Evolutionary conservation across 37 sponge, comb jelly and placozoan species (phyloP), one percentile per base, ranked within the genome.

Genomic region (Mnemiopsis leidyi): DNA sequence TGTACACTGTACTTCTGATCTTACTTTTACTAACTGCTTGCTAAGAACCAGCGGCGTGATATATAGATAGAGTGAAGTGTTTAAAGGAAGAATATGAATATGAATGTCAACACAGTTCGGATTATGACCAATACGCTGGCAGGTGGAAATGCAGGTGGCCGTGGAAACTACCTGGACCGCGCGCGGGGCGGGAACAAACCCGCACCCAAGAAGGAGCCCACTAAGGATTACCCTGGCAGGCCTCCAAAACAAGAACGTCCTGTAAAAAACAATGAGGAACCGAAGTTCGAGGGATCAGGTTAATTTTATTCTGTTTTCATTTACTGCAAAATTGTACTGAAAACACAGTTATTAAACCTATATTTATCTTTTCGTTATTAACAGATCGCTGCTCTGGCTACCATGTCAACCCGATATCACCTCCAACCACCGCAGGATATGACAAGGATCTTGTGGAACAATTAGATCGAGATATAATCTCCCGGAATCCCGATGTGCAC

Each of bases 381-480:
- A n/a, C n/a, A n/a, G n/a, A n/a, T n/a, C n/a, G n/a, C n/a, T n/a
- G n/a, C n/a, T n/a, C n/a, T n/a, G n/a, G n/a, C n/a, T n/a, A n/a
- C n/a, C n/a, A n/a, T n/a, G n/a, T n/a, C 9, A 7, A 9, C 32
- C 32, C 38, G 5, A 82, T 9, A 0, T 23, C 23, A 3, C 32
- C 36, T 23, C 28, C 28, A 94, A 95, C 96, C 38, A 76, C 96
- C 21, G 16, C 94, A 71, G 96, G 96, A 32, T 96, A 97, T 76
- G 97, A 98, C 94, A 97, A 97, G 83, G 99, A 97, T 36, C 79
- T 98, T 32, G 97, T 98, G 36, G 97, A 96, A 48, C 82, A 94
- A 39, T 69, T 98, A 39, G 99, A 98, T 93, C 94, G 96, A 77
- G 99, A 98, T 40, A 98, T 98, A 92, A 76, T 98, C 0, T 94